Base-by-base conservation (phyloP, 2,888 invertebrate species). In the Lasius platythorax region DNA sequence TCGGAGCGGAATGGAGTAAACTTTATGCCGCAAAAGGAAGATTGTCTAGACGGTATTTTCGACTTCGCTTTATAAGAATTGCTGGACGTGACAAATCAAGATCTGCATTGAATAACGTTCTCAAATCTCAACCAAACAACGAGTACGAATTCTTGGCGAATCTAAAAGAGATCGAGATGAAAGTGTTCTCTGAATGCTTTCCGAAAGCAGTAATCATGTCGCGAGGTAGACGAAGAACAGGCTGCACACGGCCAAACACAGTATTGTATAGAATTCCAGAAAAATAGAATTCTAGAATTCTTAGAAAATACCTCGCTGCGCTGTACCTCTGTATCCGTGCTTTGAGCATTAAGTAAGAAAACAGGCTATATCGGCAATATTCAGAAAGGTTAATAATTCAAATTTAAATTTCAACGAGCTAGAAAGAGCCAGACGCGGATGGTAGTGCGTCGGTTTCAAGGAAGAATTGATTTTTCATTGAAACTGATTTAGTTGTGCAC, bases 101-200 rank as follows among this genome's bases (percentile, higher is more conserved):
- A 78, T 66, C 79, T 89, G 74, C 84, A 88, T 89, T 89, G 85
- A 75, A 61, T 84, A 66, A 84, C 82, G 81, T 70, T 81, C 73
- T 68, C 68, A 81, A 83, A 56, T 64, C 40, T 33, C 74, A 23
- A 15, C 50, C 50, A 79, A 84, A 70, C 58, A 81, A 40, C 43
- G 64, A 63, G 73, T 56, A 64, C 76, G 30, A 76, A 82, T 84
- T 82, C 68, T 66, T 46, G 37, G 23, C 37, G 37, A 11, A 33
- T 74, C 64, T 70, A 30, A 78, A 78, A 68, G 83, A 68, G 40
- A 61, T 84, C 37, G 66, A 81, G 86, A 88, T 87, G 83, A 86
- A 87, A 88, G 89, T 87, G 78, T 75, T 68, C 78, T 30, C 40
- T 23, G 70, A 72, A 82, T 73, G 56, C 75, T 73, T 75, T 46